Conservation (phyloP, 1,140 invertebrate genomes). For the Rhyacophila brunnea region DNA sequence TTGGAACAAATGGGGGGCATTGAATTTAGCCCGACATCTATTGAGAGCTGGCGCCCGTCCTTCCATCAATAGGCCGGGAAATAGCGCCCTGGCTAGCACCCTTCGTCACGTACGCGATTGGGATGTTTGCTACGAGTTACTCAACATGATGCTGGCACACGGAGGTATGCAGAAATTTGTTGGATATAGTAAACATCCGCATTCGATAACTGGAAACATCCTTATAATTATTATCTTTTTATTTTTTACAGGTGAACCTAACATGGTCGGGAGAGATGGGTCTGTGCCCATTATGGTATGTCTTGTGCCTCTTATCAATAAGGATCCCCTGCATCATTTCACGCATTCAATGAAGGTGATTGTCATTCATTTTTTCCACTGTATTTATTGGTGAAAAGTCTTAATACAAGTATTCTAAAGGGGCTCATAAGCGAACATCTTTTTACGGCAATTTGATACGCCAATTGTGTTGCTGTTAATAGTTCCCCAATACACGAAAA, state of each 20-base stretch:
- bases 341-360: conserved; percentile 71
- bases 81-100: conserved; percentile 70
- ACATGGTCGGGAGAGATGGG: conserved; percentile 69
- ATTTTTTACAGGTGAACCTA: conserved; percentile 59
- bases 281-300: conserved; percentile 73
- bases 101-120: conserved; percentile 72
- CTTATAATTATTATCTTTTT: too few species aligned
- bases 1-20: conserved; percentile 73
- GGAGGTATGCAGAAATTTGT: too few species aligned
- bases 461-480: too few species aligned
- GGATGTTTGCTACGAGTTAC: conserved; percentile 72
- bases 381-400: too few species aligned
- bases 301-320: conserved; percentile 71
- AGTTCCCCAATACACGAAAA: too few species aligned
- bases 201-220: too few species aligned
- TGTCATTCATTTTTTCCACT: background rate
- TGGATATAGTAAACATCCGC: too few species aligned
- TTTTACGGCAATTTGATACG: too few species aligned
- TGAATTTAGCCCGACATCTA: conserved; percentile 64
- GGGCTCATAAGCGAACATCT: too few species aligned
- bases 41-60: conserved; percentile 65
- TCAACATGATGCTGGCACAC: conserved; percentile 69
- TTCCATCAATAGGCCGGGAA: conserved; percentile 69
- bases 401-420: too few species aligned
- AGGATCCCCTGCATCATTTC: conserved; percentile 71